Conservation (phyloP, 2,797 vertebrate genomes). For the Mormyrops attenuatus region DNA sequence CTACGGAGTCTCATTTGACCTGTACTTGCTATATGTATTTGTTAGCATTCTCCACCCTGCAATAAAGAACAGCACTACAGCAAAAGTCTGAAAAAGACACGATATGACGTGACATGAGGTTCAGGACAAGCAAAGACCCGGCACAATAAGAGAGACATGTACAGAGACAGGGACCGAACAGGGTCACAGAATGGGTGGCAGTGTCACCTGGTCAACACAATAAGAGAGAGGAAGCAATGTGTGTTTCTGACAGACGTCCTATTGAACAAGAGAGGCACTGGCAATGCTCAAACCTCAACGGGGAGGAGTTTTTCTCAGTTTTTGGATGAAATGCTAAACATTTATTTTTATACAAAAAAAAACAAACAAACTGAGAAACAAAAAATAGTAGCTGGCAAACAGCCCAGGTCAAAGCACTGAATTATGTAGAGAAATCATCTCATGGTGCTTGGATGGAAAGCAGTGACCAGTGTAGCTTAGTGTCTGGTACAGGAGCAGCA, state of each 20-base stretch:
- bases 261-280: background rate
- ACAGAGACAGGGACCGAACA: background rate
- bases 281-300: background rate
- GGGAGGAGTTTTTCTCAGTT: background rate
- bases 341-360: background rate
- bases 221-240: background rate
- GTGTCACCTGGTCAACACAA: background rate
- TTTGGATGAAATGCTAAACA: background rate
- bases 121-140: background rate
- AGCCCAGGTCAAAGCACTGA: background rate
- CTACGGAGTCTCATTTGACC: background rate
- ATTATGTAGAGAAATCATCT: background rate
- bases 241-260: background rate
- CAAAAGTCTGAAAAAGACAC: background rate
- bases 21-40: background rate
- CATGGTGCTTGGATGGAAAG: background rate
- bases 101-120: background rate
- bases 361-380: background rate
- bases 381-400: background rate
- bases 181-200: background rate
- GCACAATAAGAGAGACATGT: background rate
- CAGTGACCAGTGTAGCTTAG: background rate
- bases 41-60: background rate
- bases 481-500: background rate
- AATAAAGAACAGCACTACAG: background rate